These are phyloP conservation scores for Nymphicus hollandicus DNA, from an alignment of 2,113 vertebrate species.

Conservation along the genomic window DNA sequence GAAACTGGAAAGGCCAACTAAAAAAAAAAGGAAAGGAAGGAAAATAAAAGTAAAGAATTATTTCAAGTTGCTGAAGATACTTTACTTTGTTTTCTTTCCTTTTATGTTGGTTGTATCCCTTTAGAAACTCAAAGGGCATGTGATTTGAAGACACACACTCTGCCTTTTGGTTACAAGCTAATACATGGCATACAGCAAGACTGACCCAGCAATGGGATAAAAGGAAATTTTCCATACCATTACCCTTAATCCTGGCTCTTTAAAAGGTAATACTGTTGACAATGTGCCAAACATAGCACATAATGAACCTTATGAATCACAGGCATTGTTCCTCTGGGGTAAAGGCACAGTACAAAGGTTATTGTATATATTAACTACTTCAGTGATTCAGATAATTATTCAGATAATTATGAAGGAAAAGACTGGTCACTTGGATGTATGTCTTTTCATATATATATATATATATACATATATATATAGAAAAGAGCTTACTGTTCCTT, in stretches of 20 bases:
- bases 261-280: background rate
- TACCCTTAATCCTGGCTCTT: conserved; percentile 20
- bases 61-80: background rate
- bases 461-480: background rate
- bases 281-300: background rate
- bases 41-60: background rate
- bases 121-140: background rate
- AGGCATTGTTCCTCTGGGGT: conserved; percentile 4
- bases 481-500: background rate
- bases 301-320: conserved; percentile 47
- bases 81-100: background rate
- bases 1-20: background rate
- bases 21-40: background rate
- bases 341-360: background rate
- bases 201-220: background rate
- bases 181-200: background rate
- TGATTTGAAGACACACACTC: background rate
- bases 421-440: background rate
- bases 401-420: background rate
- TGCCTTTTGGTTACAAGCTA: background rate
- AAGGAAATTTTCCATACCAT: conserved; percentile 44
- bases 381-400: background rate
- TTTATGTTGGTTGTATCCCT: background rate
- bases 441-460: background rate
- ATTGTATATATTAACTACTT: background rate